Conservation (phyloP, 2,888 invertebrate genomes). For the Bombyx huttoni region DNA sequence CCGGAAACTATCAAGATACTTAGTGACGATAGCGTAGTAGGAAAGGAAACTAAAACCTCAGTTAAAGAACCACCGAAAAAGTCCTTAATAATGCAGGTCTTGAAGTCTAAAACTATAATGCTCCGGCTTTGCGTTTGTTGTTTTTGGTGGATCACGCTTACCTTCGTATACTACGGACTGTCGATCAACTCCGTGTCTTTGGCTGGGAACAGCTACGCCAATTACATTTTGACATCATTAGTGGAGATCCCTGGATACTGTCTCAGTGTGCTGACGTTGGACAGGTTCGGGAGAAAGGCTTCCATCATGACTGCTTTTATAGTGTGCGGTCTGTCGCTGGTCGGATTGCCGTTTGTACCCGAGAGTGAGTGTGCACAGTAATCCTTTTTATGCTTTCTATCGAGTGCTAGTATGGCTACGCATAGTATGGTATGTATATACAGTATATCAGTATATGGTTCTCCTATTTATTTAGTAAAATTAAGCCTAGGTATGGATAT, state of each 20-base stretch:
- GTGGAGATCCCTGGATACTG: slow-evolving; percentile 78
- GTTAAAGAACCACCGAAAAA: slow-evolving; percentile 7
- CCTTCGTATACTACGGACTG: slow-evolving; percentile 85
- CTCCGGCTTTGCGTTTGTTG: slow-evolving; percentile 74
- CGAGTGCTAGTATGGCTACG: too few relatives aligned
- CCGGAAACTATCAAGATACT: slow-evolving; percentile 26
- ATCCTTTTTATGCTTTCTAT: background rate
- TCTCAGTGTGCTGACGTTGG: slow-evolving; percentile 69
- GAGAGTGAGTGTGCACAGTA: slow-evolving; percentile 37
- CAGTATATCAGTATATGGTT: too few relatives aligned
- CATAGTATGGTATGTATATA: too few relatives aligned
- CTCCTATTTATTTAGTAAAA: too few relatives aligned
- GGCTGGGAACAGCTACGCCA: slow-evolving; percentile 82
- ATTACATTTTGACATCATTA: slow-evolving; percentile 78
- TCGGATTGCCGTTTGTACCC: slow-evolving; percentile 73
- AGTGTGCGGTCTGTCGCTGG: slow-evolving; percentile 68
- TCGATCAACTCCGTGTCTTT: slow-evolving; percentile 83
- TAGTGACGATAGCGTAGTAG: slow-evolving; percentile 12
- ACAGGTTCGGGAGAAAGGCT: slow-evolving; percentile 71
- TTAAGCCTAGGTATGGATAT: too few relatives aligned
- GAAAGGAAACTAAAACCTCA: slow-evolving; percentile 7
- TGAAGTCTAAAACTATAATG: slow-evolving; percentile 65
- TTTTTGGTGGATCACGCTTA: slow-evolving; percentile 86
- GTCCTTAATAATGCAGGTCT: slow-evolving; percentile 40
- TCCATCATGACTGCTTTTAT: slow-evolving; percentile 72